A percentile compares a stretch with the other conserved stretches of the same genome.
Conservation (phyloP, 2,113 vertebrate species). For the Oreochromis niloticus region DNA sequence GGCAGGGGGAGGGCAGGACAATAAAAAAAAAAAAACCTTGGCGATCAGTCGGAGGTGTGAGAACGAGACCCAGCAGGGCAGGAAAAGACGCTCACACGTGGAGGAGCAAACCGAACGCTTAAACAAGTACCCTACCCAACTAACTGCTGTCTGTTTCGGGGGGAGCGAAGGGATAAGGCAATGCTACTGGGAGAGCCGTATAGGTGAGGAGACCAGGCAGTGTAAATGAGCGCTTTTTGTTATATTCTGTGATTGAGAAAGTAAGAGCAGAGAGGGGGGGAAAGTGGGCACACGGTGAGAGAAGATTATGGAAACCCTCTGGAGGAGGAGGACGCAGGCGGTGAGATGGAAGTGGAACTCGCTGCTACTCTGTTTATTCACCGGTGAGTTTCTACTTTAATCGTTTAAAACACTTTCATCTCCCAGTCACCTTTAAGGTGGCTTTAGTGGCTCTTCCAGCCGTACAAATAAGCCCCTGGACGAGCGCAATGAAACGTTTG, state of each 20-base stretch:
- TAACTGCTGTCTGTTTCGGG: neutral
- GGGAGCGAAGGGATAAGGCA: neutral
- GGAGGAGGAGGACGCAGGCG: constrained; percentile 18
- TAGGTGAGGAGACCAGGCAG: neutral
- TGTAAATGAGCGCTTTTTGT: neutral
- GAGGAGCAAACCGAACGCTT: neutral
- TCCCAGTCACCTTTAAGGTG: neutral
- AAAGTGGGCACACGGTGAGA: neutral
- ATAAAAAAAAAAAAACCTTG: neutral
- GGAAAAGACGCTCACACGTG: constrained; percentile 42
- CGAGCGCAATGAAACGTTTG: neutral
- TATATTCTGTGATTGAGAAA: neutral
- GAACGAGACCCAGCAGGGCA: neutral
- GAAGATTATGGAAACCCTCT: constrained; percentile 28
- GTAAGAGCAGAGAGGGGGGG: neutral
- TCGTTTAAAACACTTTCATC: neutral
- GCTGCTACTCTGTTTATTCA: constrained; percentile 63
- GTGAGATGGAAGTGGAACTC: constrained; percentile 52
- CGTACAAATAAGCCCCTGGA: neutral
- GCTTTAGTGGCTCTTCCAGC: neutral
- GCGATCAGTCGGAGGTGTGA: constrained; percentile 26
- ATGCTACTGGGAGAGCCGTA: neutral
- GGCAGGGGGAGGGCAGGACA: neutral
- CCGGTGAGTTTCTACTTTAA: constrained; percentile 53
- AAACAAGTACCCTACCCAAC: neutral